These are phyloP conservation scores for Collichthys lucidus DNA, from an alignment of 2,113 vertebrate species.

Conservation along the genomic window DNA sequence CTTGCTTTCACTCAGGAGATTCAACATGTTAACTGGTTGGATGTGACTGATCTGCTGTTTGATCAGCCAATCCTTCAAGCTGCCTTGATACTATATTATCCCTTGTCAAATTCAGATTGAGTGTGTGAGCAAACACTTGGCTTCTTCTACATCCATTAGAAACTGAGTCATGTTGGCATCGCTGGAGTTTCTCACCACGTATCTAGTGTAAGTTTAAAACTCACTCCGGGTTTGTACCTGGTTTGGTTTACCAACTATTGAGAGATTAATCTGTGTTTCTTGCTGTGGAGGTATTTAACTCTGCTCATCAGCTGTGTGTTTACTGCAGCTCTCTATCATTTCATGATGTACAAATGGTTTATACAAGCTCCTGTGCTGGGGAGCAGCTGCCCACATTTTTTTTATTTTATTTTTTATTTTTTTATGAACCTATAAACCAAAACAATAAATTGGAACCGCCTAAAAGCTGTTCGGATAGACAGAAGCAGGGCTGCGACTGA, in stretches of 20 bases:
- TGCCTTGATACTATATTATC: conserved; percentile 25
- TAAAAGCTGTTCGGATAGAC: background rate
- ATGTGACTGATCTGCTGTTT: conserved; percentile 3
- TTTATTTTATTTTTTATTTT: background rate
- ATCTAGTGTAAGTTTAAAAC: background rate
- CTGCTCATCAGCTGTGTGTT: conserved; percentile 13
- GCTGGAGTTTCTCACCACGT: background rate
- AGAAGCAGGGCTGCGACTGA: background rate
- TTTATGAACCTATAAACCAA: conserved; percentile 34
- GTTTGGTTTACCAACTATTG: conserved; percentile 2
- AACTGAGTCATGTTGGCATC: background rate
- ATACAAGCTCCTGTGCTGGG: background rate
- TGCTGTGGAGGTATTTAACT: background rate
- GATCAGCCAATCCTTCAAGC: conserved; percentile 25
- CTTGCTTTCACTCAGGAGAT: background rate
- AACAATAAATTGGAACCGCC: conserved; percentile 4
- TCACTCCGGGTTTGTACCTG: background rate
- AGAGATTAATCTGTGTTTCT: background rate
- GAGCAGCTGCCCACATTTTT: conserved; percentile 12
- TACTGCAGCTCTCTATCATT: background rate
- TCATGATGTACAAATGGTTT: conserved; percentile 9
- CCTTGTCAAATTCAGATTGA: conserved; percentile 17
- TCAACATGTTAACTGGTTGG: background rate
- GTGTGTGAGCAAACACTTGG: conserved; percentile 29
- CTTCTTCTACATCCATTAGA: background rate